Evolutionary conservation across 53 echinoderm and acorn worm species (phyloP), one percentile per base, ranked within the genome.

Genomic region (Astropecten irregularis): DNA sequence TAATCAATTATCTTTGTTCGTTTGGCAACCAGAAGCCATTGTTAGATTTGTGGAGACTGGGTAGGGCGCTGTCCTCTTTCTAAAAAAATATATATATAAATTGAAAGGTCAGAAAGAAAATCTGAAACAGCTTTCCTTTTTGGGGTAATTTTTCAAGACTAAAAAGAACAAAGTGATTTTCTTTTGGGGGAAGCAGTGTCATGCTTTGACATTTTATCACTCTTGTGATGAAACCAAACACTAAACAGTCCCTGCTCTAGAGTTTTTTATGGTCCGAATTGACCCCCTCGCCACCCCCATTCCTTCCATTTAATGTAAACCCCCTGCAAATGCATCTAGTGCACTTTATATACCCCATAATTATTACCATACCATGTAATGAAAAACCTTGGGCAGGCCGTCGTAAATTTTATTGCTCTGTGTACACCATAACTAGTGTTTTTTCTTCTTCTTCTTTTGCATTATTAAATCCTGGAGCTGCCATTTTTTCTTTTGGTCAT

Each of bases 401-500:
- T 50, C 39, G 31, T 79, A 79, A 79, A 79, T 32, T 60, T 79
- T 62, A 79, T 62, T 61, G 61, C 79, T 19, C 44, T 16, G 19
- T 29, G 52, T n/a, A n/a, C n/a, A n/a, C n/a, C n/a, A n/a, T n/a
- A n/a, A n/a, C n/a, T n/a, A 2, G 23, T 55, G 9, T 56, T 52
- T 49, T 69, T 46, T 31, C 48, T 19, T 69, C 49, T 2, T 30
- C 15, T 28, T 28, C 37, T 5, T 18, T 68, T 68, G 14, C 44
- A 2, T 68, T 18, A 42, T 22, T 27, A 23, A 42, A 26, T 55
- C 73, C n/a, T n/a, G n/a, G n/a, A n/a, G n/a, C n/a, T n/a, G n/a
- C n/a, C n/a, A n/a, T n/a, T n/a, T n/a, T n/a, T n/a, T n/a, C n/a
- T n/a, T n/a, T n/a, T 40, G 29, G 51, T 71, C 71, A 47, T 9